Evolutionary conservation across 2,797 vertebrate species (phyloP), one percentile per base, ranked within the genome.

Genomic region (Halcyon badia): DNA sequence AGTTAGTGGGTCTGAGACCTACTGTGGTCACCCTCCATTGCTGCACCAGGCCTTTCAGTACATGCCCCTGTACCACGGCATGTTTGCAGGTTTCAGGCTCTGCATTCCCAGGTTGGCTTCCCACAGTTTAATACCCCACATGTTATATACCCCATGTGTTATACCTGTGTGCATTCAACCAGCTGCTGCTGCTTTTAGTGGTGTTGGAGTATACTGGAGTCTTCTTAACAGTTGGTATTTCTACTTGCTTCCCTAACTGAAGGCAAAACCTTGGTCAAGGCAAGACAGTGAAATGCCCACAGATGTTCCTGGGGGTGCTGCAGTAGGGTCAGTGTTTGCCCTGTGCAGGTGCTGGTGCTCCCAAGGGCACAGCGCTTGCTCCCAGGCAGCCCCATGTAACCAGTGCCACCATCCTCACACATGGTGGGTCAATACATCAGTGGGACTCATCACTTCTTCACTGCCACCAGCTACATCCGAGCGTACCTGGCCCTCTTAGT

Each of bases 401-500:
- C 83, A 56, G 54, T 14, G 41, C 18, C 51, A 72, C n/a, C 33
- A 57, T 26, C 14, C 19, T 52, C 49, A 60, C 3, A 1, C 7
- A 0, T 1, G 1, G 17, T 11, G 30, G 57, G 28, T 28, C 72
- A 51, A 0, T 14, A 37, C 6, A 11, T 21, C 14, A 10, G 21
- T n/a, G 39, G 31, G 12, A 16, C 12, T 26, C 21, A 28, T 26
- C 37, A 48, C 14, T 31, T 56, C 44, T 22, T 30, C 46, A 28
- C 11, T 56, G 39, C 11, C 15, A 37, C 56, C 77, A 66, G 19
- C 31, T 82, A 19, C 57, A 54, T 19, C 37, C 2, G 1, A 80
- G 49, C n/a, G 51, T 19, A 35, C 18, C 64, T 52, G 28, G 8
- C 24, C 0, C 0, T 11, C 39, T 28, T 39, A 16, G 33, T 2